These are phyloP conservation scores for Myzus persicae DNA, from an alignment of 1,140 invertebrate species.

Conservation along the genomic window DNA sequence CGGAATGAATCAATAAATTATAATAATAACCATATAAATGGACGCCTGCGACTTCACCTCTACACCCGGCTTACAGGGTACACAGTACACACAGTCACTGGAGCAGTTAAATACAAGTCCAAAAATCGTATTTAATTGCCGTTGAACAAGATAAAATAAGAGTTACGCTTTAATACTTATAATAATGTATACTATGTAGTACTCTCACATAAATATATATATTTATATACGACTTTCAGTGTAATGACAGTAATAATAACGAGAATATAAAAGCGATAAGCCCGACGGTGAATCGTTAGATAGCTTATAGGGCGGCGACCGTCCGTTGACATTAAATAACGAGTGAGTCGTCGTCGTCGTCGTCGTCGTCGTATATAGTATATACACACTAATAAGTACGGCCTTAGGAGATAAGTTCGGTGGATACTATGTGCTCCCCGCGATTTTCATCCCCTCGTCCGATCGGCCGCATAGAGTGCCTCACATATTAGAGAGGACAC, in stretches of 20 bases:
- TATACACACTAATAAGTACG: constrained; percentile 12
- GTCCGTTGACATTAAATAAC: constrained; percentile 10
- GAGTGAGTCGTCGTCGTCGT: not conserved
- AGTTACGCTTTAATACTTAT: constrained; percentile 9
- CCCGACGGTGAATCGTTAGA: not conserved
- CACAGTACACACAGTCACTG: not conserved
- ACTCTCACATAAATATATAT: not conserved
- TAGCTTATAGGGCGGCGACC: not conserved
- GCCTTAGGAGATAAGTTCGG: not conserved
- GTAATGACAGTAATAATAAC: constrained; percentile 17
- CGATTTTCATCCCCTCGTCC: not conserved
- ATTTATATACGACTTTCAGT: not conserved
- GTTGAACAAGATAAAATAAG: not conserved
- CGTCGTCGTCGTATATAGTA: no score
- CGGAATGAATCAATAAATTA: not conserved
- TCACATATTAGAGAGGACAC: not conserved
- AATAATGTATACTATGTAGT: not conserved
- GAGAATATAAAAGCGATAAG: constrained; percentile 2
- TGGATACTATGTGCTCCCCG: not conserved
- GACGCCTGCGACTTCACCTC: not conserved
- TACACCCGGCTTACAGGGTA: not conserved
- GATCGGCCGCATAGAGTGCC: not conserved
- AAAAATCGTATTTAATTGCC: not conserved
- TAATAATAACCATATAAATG: not conserved
- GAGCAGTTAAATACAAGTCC: not conserved